These are phyloP conservation scores for Indri indri DNA, from an alignment of 2,113 vertebrate species.

Conservation along the genomic window DNA sequence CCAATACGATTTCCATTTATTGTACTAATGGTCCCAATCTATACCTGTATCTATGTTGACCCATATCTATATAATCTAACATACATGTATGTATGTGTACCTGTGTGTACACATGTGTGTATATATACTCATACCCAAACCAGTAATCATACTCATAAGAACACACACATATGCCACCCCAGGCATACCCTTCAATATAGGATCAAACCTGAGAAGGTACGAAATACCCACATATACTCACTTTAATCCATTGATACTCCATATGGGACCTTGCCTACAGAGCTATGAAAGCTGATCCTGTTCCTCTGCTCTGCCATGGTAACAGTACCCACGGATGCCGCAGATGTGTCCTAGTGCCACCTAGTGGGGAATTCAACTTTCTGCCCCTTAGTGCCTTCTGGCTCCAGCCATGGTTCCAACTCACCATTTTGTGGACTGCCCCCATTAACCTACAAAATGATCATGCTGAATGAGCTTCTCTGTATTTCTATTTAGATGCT, in stretches of 20 bases:
- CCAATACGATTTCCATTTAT: neutral
- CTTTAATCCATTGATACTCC: neutral
- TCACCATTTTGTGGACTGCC: neutral
- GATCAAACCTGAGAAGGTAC: neutral
- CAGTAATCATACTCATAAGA: neutral
- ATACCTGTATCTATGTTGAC: neutral
- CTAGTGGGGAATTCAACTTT: constrained; percentile 40
- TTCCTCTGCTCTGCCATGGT: neutral
- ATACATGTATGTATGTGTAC: neutral
- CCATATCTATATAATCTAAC: neutral
- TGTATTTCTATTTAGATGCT: constrained; percentile 21
- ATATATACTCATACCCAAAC: neutral
- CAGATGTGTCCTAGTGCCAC: constrained; percentile 11
- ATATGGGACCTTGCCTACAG: neutral
- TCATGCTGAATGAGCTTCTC: neutral
- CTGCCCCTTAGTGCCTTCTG: neutral
- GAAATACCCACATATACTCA: neutral
- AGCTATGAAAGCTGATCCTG: neutral
- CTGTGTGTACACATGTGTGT: neutral
- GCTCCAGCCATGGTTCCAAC: neutral
- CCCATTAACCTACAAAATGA: neutral
- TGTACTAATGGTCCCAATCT: neutral
- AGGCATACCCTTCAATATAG: neutral
- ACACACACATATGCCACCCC: neutral
- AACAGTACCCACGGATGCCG: neutral